Evolutionary conservation across 2,797 vertebrate species (phyloP), one percentile per base, ranked within the genome.

Genomic region (Allenopithecus nigroviridis): DNA sequence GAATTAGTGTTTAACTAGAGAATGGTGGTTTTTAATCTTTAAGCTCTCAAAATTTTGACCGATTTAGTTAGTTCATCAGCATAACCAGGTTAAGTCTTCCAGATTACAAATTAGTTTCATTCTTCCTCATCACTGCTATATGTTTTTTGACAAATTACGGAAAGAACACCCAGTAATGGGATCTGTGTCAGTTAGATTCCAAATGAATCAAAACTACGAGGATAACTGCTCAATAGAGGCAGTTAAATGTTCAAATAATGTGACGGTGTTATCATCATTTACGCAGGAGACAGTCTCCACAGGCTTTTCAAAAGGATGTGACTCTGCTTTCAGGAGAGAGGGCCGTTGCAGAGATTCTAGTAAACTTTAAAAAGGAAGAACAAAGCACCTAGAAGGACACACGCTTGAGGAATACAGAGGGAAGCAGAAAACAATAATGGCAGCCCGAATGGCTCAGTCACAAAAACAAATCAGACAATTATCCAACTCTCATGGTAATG

Each of bases 231-330:
- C 98, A 98, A 98, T 98, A 99, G 96, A 92, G 97, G 97, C 97
- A 98, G 98, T 98, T 99, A 98, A 99, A 99, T 99, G 98, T 90
- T 98, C 96, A 99, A 98, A 99, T 97, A 98, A 99, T 99, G 98
- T 98, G 98, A 98, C 41, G 36, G 93, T 98, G 72, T 96, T 97
- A 95, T 97, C 97, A 98, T 99, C 97, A 98, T 98, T 99, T 98
- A 98, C 88, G 59, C 78, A 2, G 84, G 96, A 98, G 98, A 98
- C 98, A 98, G 91, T 96, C 97, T 98, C 96, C 53, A 97, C 96
- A 97, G 70, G 97, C 92, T 98, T 97, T 98, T 98, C 95, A 98
- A 95, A 97, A 97, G 90, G 97, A 96, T 64, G 87, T 94, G 96
- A 26, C 95, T 98, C 97, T 95, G 96, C 96, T 98, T 93, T 94